A percentile compares a stretch with the other conserved stretches of the same genome.
These are phyloP conservation scores for Montipora foliosa DNA, from an alignment of 64 coral and sea anemone species.

Conservation along the genomic window DNA sequence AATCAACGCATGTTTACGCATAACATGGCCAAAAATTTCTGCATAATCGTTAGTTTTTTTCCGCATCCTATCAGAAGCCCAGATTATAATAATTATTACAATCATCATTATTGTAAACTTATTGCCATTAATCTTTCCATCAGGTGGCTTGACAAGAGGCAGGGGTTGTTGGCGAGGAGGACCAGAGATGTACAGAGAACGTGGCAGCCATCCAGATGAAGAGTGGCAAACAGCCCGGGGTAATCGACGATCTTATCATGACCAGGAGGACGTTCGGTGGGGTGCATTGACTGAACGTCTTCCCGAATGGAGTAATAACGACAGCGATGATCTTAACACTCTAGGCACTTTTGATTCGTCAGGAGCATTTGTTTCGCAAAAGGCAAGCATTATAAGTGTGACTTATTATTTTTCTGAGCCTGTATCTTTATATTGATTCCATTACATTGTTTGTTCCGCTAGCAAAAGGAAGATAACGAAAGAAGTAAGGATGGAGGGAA, in stretches of 20 bases:
- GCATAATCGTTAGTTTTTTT: too few species aligned
- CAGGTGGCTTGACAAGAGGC: conserved; percentile 42
- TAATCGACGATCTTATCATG: conserved; percentile 67
- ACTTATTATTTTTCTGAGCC: too few species aligned
- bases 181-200: conserved; percentile 54
- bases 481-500: conserved; percentile 17
- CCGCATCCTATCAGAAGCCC: too few species aligned
- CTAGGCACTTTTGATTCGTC: conserved; percentile 89
- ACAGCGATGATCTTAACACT: conserved; percentile 80
- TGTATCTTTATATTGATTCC: background rate
- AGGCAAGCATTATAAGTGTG: conserved; percentile 1
- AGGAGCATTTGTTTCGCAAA: conserved; percentile 69
- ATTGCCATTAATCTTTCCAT: background rate
- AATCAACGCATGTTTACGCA: too few species aligned
- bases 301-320: conserved; percentile 96
- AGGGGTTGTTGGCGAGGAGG: conserved; percentile 52
- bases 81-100: too few species aligned
- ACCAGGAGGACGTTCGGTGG: conserved; percentile 75
- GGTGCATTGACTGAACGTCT: conserved; percentile 38
- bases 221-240: conserved; percentile 61
- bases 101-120: background rate
- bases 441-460: background rate
- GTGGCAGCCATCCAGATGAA: conserved; percentile 42
- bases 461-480: conserved; percentile 25
- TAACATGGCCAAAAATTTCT: too few species aligned